Conservation (phyloP, 1,140 invertebrate species). For the Eciton burchellii region DNA sequence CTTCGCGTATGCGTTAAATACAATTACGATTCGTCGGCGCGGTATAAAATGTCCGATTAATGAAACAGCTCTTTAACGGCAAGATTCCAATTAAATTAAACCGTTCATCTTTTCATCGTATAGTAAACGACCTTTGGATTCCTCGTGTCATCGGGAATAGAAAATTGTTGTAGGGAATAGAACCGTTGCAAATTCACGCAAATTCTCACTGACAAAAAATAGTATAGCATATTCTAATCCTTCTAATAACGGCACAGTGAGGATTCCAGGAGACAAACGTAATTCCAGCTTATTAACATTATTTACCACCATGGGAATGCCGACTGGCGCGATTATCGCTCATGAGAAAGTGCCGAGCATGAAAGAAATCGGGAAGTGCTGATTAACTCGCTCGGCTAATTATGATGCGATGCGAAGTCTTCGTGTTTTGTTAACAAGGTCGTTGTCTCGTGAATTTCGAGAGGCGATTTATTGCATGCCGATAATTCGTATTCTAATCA, state of each 20-base stretch:
- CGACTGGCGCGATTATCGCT: slow-evolving; percentile 36
- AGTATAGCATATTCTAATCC: slow-evolving; percentile 51
- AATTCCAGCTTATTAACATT: slow-evolving; percentile 71
- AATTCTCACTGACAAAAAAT: slow-evolving; percentile 53
- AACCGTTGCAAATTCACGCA: slow-evolving; percentile 27
- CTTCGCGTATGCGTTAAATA: not conserved
- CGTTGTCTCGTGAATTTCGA: slow-evolving; percentile 17
- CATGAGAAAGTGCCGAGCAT: slow-evolving; percentile 54
- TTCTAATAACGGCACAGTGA: slow-evolving; percentile 42
- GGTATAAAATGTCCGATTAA: not conserved
- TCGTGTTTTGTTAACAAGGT: slow-evolving; percentile 6
- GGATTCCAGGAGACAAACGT: slow-evolving; percentile 42
- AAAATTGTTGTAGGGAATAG: slow-evolving; percentile 23
- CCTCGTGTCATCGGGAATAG: slow-evolving; percentile 19
- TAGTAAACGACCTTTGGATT: not conserved
- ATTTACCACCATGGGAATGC: slow-evolving; percentile 68
- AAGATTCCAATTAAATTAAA: slow-evolving; percentile 22
- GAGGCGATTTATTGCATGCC: slow-evolving; percentile 26
- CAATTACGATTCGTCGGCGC: no score
- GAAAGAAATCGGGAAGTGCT: slow-evolving; percentile 64
- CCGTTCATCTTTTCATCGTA: not conserved
- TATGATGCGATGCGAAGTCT: not conserved
- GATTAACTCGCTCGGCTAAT: slow-evolving; percentile 36
- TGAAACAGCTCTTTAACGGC: not conserved
- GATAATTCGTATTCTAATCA: slow-evolving; percentile 49